Evolutionary conservation across 2,888 invertebrate species (phyloP), one percentile per base, ranked within the genome.

Genomic region (Pyrochroa serraticornis): DNA sequence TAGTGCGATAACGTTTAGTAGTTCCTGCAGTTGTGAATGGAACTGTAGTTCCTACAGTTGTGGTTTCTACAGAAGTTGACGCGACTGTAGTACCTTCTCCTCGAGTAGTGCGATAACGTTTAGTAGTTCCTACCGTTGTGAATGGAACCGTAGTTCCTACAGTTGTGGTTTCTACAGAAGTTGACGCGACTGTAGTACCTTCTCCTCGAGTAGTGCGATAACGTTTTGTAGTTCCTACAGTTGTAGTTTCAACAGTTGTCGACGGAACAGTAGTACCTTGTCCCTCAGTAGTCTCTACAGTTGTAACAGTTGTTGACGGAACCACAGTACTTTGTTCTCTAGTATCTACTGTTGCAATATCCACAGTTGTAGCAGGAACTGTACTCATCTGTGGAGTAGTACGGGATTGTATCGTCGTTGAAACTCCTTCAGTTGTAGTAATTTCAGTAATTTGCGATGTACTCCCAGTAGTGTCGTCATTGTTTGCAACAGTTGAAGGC

Each of bases 391-490:
- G 3, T 22, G 3, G 22, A 22, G 22, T 22, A 22, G 22, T 22
- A 5, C 22, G 22, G 22, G 5, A 22, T 22, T 22, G 22, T 22
- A 22, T 22, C 22, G 22, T 41, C 13, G 56, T 55, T 22, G 37
- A 34, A 12, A 36, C 35, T 9, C 6, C 13, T 57, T 58, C 46
- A n/a, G 43, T 48, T 37, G 51, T 53, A 42, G 55, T 31, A 12
- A 7, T 22, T 58, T 52, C 45, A 37, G 41, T 62, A 33, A 54
- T 39, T 32, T 35, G 13, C 13, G 43, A n/a, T n/a, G 14, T 35
- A 6, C 12, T 47, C 7, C 31, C 35, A 45, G 14, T 54, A 22
- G 48, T 52, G 68, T 51, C 38, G 77, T 58, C 41, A 72, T 70
- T 51, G 69, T 67, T 64, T 13, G 62, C 59, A 41, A 63, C 57